Conservation (phyloP, 2,888 invertebrate species). For the Helobdella robusta region DNA sequence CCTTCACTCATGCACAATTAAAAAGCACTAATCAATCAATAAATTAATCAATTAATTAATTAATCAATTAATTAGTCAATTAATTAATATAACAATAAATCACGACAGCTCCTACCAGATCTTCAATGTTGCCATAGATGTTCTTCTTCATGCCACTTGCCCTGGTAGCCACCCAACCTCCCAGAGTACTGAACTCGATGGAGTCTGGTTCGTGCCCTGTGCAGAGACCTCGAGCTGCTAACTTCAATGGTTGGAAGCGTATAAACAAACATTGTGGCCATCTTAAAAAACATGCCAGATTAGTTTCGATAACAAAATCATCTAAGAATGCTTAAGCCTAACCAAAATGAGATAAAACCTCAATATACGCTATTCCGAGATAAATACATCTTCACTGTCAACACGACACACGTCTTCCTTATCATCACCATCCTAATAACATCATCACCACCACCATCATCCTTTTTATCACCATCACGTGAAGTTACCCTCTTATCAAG, state of each 20-base stretch:
- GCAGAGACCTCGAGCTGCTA: conserved; percentile 68
- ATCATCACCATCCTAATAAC: too few relatives aligned
- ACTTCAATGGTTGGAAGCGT: conserved; percentile 47
- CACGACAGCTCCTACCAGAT: conserved; percentile 47
- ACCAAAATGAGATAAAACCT: too few relatives aligned
- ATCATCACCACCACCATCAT: too few relatives aligned
- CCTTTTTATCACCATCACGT: too few relatives aligned
- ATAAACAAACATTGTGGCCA: too few relatives aligned
- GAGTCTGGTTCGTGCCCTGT: conserved; percentile 94
- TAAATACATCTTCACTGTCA: too few relatives aligned
- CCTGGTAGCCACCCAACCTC: conserved; percentile 92
- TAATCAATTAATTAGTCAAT: not conserved
- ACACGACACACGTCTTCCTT: too few relatives aligned
- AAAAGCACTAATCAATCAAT: not conserved
- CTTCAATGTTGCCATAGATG: conserved; percentile 92
- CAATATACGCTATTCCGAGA: too few relatives aligned
- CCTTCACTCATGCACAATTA: too few relatives aligned
- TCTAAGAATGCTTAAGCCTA: not conserved
- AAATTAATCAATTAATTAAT: not conserved
- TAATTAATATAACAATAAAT: not conserved
- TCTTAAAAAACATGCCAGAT: not conserved
- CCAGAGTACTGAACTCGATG: conserved; percentile 78
- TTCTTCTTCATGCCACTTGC: conserved; percentile 99
- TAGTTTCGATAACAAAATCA: not conserved
- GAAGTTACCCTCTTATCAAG: conserved; percentile 61